Evolutionary conservation across 2,113 vertebrate species (phyloP), one percentile per base, ranked within the genome.

Genomic region (Pimephales promelas): DNA sequence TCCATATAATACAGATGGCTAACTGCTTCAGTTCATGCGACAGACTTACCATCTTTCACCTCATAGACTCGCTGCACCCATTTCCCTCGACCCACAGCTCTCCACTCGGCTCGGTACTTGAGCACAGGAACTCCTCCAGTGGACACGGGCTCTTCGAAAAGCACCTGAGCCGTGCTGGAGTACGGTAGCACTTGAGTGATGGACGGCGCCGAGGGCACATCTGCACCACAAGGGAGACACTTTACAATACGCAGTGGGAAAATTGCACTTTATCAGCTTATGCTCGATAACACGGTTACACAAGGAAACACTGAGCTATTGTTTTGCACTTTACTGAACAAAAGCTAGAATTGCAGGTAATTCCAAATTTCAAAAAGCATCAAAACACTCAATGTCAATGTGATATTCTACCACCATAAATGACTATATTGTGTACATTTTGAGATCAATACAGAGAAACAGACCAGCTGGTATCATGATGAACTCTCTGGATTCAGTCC

Each of bases 401-500:
- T 1, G 5, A 79, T 79, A 16, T 79, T 66, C 59, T 47, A 14
- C 77, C 7, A 0, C 40, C 5, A 31, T 62, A 49, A 79, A 28
- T 11, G 0, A 66, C 18, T 79, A 9, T 16, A 28, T 18, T 81
- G 26, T 47, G 54, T 80, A 20, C 26, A 20, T 52, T 73, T 76
- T 61, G 79, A 72, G 77, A 85, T 28, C 83, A 70, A 61, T 61
- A 36, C 54, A 47, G 43, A 24, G 31, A 85, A 6, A 91, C 96
- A 93, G 85, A 99, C 98, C 98, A 85, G 98, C 98, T 93, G 98
- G 97, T 88, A 99, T 98, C 52, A 99, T 96, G 86, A 99, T 96
- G 92, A 99, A 99, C 92, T 99, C 98, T 45, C 96, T 96, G 86
- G 96, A 97, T 88, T 99, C 97, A 22, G 96, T 96, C 40, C 97